Evolutionary conservation across 2,888 invertebrate species (phyloP), one percentile per base, ranked within the genome.

Genomic region (Harmothoe impar): DNA sequence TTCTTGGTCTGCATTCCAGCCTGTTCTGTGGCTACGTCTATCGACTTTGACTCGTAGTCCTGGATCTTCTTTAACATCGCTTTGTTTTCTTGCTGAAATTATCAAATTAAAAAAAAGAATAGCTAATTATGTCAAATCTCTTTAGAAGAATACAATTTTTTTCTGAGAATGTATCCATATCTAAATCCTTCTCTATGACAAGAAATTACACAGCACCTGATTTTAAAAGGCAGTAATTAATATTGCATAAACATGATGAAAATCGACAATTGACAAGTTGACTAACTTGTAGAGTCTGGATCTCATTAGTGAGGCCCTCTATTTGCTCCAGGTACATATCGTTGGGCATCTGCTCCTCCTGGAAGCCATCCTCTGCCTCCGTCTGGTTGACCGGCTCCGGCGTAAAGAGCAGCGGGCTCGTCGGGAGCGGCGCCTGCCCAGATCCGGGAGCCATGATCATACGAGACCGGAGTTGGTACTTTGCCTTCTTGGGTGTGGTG

Each of bases 401-500:
- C 5, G 84, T 84, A 17, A 0, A 15, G 43, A 29, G 15, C 1
- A 52, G 84, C n/a, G 51, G 43, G 23, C 35, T 25, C 7, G 35
- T 12, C 33, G 52, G 84, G 43, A 29, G 43, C 1, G 12, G 23
- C 43, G 23, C 52, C 25, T 17, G 17, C 1, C 29, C 51, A 17
- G 84, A n/a, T 17, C 54, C 54, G 7, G 85, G 54, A 0, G 90
- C 86, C 35, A 93, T 84, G 20, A 94, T 92, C 0, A 91, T 91
- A n/a, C 94, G 92, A 68, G 91, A 94, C 0, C 94, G 91, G n/a
- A 94, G 89, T 20, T 92, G 90, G 89, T 94, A 94, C 12, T 91
- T 84, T 10, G 93, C 93, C 91, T 94, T 93, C 89, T 93, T 94
- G 0, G 94, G 94, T 0, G 95, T 94, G 7, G 94, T 94, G 54